Conservation (phyloP, 2,113 vertebrate species). For the Callospermophilus lateralis region DNA sequence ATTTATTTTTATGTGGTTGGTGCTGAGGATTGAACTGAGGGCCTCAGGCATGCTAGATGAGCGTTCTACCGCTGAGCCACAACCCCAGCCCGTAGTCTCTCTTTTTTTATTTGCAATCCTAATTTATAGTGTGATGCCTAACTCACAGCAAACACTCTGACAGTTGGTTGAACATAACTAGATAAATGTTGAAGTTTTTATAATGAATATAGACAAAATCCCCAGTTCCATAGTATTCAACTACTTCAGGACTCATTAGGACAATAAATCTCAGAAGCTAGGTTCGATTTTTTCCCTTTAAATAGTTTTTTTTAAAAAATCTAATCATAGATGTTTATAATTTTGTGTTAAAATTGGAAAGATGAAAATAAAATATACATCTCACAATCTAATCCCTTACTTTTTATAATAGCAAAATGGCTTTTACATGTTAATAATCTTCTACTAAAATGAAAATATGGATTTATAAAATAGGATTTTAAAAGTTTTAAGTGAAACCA, state of each 20-base stretch:
- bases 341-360: slow-evolving; percentile 53
- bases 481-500: not conserved
- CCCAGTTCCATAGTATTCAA: not conserved
- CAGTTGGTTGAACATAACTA: not conserved
- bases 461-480: slow-evolving; percentile 48
- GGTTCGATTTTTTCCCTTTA: not conserved
- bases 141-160: not conserved
- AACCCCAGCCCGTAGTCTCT: not conserved
- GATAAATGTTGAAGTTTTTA: not conserved
- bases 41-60: no score
- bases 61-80: no score
- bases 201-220: not conserved
- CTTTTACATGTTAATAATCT: slow-evolving; percentile 23
- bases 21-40: no score
- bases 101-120: not conserved
- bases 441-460: slow-evolving; percentile 43
- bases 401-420: slow-evolving; percentile 25
- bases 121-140: not conserved
- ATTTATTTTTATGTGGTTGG: no score
- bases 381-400: not conserved
- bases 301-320: slow-evolving; percentile 50
- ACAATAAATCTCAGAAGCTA: not conserved
- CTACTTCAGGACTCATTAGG: not conserved
- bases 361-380: slow-evolving; percentile 38
- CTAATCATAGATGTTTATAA: not conserved